These are phyloP conservation scores for Gymnocypris eckloni DNA, from an alignment of 2,797 vertebrate species.

Conservation along the genomic window DNA sequence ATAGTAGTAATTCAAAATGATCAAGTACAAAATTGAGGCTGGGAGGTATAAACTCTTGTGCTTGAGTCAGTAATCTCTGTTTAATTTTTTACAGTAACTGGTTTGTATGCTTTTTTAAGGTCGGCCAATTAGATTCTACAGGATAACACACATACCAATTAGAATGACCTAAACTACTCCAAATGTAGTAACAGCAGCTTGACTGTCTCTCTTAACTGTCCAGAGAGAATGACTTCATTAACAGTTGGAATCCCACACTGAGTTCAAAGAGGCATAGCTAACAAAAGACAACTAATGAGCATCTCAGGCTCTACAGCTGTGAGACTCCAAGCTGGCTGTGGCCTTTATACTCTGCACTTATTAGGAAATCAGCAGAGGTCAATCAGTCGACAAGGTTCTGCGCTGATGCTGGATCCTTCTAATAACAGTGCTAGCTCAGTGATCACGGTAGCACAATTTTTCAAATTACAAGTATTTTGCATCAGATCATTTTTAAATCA, in stretches of 20 bases:
- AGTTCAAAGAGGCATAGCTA: conserved; percentile 50
- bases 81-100: background rate
- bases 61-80: background rate
- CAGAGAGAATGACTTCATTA: conserved; percentile 47
- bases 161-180: conserved; percentile 11
- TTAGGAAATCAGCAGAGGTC: conserved; percentile 23
- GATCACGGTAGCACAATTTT: background rate
- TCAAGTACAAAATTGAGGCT: too few relatives aligned
- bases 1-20: background rate
- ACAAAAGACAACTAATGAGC: conserved; percentile 49
- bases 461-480: background rate
- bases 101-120: background rate
- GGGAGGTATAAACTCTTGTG: too few relatives aligned
- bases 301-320: conserved; percentile 28
- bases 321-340: conserved; percentile 16
- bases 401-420: conserved; percentile 1
- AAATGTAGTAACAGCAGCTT: conserved; percentile 42
- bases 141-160: conserved; percentile 16
- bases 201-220: conserved; percentile 32
- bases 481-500: background rate
- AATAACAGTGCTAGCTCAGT: background rate
- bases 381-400: background rate
- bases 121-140: conserved; percentile 13
- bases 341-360: conserved; percentile 14
- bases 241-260: conserved; percentile 28